Evolutionary conservation across 92 coral and sea anemone species (phyloP).

Genomic region (Phenganax marumi): DNA sequence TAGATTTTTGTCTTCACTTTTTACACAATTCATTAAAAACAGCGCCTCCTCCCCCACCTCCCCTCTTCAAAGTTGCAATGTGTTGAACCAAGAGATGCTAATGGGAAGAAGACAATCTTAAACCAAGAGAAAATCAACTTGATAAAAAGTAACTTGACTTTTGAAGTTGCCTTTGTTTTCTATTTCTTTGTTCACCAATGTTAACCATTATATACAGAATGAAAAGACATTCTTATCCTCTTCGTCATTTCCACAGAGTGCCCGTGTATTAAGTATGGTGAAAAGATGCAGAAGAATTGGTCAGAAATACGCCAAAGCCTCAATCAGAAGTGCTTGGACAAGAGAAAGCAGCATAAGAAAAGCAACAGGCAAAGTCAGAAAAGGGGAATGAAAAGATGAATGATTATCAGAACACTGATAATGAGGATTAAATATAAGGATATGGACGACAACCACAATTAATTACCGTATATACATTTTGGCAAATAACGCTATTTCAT

Average conservation of each 20-base stretch:
- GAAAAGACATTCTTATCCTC: neutral
- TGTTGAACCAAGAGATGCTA: slow-evolving; percentile 51
- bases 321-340: slow-evolving; percentile 61
- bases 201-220: too few species aligned
- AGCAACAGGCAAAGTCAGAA: neutral
- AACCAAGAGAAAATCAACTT: slow-evolving; percentile 43
- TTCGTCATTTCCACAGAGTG: slow-evolving; percentile 39
- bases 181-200: neutral
- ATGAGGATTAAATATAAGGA: neutral
- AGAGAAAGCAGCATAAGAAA: slow-evolving; percentile 32
- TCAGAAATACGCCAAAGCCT: slow-evolving; percentile 46
- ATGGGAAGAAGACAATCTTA: slow-evolving; percentile 29
- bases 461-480: neutral
- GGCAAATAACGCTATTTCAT: neutral
- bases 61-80: too few species aligned
- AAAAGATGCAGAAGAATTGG: slow-evolving; percentile 33
- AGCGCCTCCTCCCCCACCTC: too few species aligned
- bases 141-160: slow-evolving; percentile 47
- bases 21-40: too few species aligned
- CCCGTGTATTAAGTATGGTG: slow-evolving; percentile 51
- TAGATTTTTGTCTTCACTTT: too few species aligned
- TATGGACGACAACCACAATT: too few species aligned
- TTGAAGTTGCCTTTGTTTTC: neutral
- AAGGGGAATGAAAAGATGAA: neutral
- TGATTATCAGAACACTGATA: neutral